Evolutionary conservation across 2,113 vertebrate species (phyloP).

Genomic region (Podarcis cretensis): DNA sequence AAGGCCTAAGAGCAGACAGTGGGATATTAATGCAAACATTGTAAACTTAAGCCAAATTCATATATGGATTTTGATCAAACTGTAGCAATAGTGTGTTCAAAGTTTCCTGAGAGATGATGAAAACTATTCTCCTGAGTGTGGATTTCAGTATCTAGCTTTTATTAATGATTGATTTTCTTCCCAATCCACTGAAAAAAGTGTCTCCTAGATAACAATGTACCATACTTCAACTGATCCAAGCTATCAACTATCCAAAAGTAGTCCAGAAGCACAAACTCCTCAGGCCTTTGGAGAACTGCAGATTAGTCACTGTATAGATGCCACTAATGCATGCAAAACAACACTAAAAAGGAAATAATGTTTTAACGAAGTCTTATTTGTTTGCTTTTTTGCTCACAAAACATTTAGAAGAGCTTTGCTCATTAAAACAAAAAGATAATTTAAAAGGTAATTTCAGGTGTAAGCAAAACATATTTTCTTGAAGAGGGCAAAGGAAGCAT

Average conservation of each 20-base stretch:
- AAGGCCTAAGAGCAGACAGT: slow-evolving; percentile 1
- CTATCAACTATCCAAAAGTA: background rate
- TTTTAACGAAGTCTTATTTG: background rate
- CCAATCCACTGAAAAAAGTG: background rate
- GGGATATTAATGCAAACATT: background rate
- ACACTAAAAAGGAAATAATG: background rate
- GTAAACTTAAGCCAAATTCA: background rate
- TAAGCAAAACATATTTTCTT: background rate
- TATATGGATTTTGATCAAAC: background rate
- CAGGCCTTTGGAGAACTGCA: too few relatives aligned
- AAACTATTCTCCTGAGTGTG: background rate
- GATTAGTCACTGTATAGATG: too few relatives aligned
- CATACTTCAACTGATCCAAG: background rate
- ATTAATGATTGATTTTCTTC: background rate
- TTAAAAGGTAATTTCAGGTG: background rate
- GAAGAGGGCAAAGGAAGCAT: background rate
- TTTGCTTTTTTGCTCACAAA: background rate
- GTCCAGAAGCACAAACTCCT: background rate
- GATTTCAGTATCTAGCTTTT: background rate
- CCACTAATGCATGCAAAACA: background rate
- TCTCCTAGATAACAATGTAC: background rate
- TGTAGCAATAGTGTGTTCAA: background rate
- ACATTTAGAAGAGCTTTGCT: background rate
- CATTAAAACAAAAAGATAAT: background rate
- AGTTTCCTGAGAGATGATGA: background rate